Evolutionary conservation across 2,797 vertebrate genomes (phyloP), one percentile per base, ranked within the genome.

Genomic region (Propithecus perrieri): DNA sequence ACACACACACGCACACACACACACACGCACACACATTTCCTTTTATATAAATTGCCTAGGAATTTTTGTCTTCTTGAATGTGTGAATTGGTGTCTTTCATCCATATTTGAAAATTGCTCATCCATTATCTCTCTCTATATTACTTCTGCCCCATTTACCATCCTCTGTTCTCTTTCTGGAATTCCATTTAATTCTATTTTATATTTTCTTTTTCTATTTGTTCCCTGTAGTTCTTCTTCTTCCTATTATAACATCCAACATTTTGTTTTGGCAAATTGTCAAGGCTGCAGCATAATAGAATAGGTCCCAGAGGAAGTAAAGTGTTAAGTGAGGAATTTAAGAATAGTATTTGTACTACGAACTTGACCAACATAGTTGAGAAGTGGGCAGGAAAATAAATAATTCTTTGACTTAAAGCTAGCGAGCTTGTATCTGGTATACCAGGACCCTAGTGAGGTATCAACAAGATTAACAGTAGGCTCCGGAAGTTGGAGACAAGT

Each of bases 1-100:
- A 35, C n/a, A 38, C 30, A 33, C 8, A 18, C 4, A 18, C 63
- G n/a, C 7, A 0, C 63, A 10, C 8, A 0, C 65, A 11, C 14
- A 1, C 18, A 35, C 8, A 11, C 14, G 0, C 18, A 35, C 8
- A 28, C 35, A 71, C 38, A 71, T 1, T 41, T 41, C 11, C 12
- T 33, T 75, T 75, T 11, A 33, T 48, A 18, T 48, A 75, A 75
- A 75, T 48, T 75, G 28, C 43, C 43, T 48, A 11, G 72, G 43
- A 48, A 18, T 46, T 33, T 33, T 75, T 71, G 35, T 38, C 38
- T 71, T 71, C 5, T 41, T 71, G 35, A 71, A 71, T 1, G 24
- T 71, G 67, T 71, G 67, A 71, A 71, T 71, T 71, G 35, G 35
- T 41, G 22, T 71, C 20, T 71, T 71, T 26, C 0, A 26, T 71